Percentiles rank a stretch among this genome's conserved stretches.
Evolutionary conservation across 2,113 vertebrate species (phyloP).

Genomic region (Glaucomys volans): DNA sequence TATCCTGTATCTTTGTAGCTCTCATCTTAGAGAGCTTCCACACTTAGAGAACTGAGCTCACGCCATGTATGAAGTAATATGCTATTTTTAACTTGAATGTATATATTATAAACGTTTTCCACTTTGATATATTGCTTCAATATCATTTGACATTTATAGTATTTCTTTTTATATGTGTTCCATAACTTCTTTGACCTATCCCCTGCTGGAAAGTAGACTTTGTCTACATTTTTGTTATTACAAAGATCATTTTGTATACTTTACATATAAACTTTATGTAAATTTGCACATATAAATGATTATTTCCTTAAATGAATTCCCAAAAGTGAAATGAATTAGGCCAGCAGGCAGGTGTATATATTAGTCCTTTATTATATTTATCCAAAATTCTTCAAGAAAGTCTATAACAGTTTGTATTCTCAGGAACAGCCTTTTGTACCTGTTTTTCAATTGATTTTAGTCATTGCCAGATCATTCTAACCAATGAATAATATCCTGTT

Average conservation of each 20-base stretch:
- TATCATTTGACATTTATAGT: not conserved
- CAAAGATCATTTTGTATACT: not conserved
- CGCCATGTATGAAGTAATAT: not conserved
- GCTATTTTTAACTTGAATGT: not conserved
- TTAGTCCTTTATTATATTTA: conserved; percentile 1
- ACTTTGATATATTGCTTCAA: not conserved
- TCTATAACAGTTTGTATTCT: not conserved
- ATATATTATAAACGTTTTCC: not conserved
- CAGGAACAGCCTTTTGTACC: not conserved
- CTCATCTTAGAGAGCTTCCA: not conserved
- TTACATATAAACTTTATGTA: not conserved
- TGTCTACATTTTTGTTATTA: not conserved
- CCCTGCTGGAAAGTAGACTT: not conserved
- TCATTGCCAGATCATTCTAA: not conserved
- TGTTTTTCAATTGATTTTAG: conserved; percentile 5
- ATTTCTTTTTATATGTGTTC: not conserved
- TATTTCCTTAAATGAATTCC: not conserved
- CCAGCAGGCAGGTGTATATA: not conserved
- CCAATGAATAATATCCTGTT: not conserved
- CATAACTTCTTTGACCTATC: conserved; percentile 24
- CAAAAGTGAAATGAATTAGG: not conserved
- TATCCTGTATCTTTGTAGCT: not conserved
- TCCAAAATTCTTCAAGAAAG: not conserved
- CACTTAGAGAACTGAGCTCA: not conserved
- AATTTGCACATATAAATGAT: conserved; percentile 7